Conservation (phyloP, 2,113 vertebrate species). For the Crypturellus undulatus region DNA sequence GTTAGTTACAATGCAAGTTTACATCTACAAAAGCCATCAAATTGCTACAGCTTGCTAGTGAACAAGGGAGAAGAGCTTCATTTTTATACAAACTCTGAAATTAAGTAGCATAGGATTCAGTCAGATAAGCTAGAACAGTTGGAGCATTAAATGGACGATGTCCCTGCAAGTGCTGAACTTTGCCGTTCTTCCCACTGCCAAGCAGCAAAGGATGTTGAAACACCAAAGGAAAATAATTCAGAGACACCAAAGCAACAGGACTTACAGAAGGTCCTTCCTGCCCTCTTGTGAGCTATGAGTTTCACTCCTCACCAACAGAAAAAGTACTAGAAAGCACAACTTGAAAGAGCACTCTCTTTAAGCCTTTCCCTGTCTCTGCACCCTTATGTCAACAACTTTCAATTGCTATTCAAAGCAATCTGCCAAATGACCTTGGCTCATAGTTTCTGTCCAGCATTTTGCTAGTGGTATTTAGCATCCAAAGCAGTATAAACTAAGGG, state of each 20-base stretch:
- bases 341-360: not conserved
- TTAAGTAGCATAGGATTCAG: not conserved
- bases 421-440: not conserved
- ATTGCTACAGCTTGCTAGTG: not conserved
- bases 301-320: not conserved
- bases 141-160: not conserved
- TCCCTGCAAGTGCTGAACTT: accelerated
- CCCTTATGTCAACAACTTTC: not conserved
- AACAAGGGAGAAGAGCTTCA: not conserved
- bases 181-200: not conserved
- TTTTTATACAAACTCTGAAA: not conserved
- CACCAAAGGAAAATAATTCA: not conserved
- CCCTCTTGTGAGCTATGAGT: accelerated
- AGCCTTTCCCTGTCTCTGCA: not conserved
- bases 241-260: not conserved
- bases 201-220: not conserved
- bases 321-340: not conserved
- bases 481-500: not conserved
- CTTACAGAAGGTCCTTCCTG: not conserved
- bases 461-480: not conserved
- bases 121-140: accelerated
- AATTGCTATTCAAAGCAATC: not conserved
- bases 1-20: not conserved
- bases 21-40: accelerated
- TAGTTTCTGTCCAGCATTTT: not conserved